These are phyloP conservation scores for Nephila pilipes DNA, from an alignment of 1,140 invertebrate species.

Conservation along the genomic window DNA sequence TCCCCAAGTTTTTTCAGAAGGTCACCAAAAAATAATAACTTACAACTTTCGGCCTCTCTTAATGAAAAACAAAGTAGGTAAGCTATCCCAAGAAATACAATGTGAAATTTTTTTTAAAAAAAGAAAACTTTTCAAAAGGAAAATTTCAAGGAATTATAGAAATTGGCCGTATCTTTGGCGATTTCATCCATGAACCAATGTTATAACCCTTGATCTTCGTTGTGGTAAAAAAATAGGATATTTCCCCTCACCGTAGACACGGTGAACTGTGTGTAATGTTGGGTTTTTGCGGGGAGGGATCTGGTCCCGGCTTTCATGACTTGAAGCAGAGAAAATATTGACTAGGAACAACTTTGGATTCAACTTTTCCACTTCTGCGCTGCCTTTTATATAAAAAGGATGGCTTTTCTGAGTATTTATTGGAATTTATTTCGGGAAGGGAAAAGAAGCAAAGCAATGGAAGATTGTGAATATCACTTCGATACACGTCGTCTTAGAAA, in stretches of 20 bases:
- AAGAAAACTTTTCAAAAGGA: too few species aligned
- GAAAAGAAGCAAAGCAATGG: neutral
- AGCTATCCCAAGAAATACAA: too few species aligned
- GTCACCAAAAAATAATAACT: too few species aligned
- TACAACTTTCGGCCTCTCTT: too few species aligned
- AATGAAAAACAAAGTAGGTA: too few species aligned
- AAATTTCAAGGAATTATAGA: neutral
- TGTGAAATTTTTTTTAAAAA: too few species aligned
- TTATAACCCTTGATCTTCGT: constrained; percentile 55
- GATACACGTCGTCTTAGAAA: constrained; percentile 23
- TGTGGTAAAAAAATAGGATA: constrained; percentile 57
- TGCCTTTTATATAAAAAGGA: constrained; percentile 39
- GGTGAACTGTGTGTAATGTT: constrained; percentile 74
- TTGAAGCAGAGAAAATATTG: constrained; percentile 71
- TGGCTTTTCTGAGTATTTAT: constrained; percentile 46
- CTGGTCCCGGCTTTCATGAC: constrained; percentile 51
- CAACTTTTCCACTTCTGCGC: constrained; percentile 65
- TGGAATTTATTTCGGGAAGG: constrained; percentile 63
- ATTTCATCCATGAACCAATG: constrained; percentile 1
- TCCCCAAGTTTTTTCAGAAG: too few species aligned
- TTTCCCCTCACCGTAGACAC: constrained; percentile 23
- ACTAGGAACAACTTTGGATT: constrained; percentile 66
- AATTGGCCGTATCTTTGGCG: neutral
- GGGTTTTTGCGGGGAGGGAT: constrained; percentile 70
- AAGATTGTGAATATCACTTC: constrained; percentile 34